These are phyloP conservation scores for Scrobipalpa costella DNA, from an alignment of 2,888 invertebrate genomes.

Conservation along the genomic window DNA sequence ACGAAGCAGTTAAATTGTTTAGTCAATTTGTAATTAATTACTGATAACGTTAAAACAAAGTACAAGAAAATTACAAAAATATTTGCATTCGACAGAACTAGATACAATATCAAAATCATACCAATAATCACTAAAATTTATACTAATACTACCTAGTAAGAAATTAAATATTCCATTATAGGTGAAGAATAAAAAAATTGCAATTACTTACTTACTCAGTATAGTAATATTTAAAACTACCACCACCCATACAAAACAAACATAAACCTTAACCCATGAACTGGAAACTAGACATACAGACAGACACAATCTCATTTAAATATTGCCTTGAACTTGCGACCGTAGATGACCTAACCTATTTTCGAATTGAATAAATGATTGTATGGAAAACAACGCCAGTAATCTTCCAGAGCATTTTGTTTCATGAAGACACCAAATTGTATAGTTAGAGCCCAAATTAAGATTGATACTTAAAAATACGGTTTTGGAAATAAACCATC, in stretches of 20 bases:
- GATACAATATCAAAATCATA: neutral
- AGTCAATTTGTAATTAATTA: constrained; percentile 7
- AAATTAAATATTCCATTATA: too few species aligned
- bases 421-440: neutral
- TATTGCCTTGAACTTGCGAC: neutral
- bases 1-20: constrained; percentile 8
- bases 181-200: too few species aligned
- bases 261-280: constrained; percentile 40
- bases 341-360: neutral
- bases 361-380: neutral
- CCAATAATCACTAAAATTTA: too few species aligned
- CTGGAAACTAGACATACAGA: constrained; percentile 16
- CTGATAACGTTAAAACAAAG: neutral
- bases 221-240: too few species aligned
- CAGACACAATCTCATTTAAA: neutral
- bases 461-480: too few species aligned
- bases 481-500: too few species aligned
- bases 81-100: too few species aligned
- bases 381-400: neutral
- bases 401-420: neutral
- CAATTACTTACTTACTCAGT: too few species aligned
- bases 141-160: too few species aligned
- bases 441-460: neutral
- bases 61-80: too few species aligned
- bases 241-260: constrained; percentile 24